Base-by-base conservation (phyloP, 2,888 invertebrate genomes). In the Phymatocera aterrima region DNA sequence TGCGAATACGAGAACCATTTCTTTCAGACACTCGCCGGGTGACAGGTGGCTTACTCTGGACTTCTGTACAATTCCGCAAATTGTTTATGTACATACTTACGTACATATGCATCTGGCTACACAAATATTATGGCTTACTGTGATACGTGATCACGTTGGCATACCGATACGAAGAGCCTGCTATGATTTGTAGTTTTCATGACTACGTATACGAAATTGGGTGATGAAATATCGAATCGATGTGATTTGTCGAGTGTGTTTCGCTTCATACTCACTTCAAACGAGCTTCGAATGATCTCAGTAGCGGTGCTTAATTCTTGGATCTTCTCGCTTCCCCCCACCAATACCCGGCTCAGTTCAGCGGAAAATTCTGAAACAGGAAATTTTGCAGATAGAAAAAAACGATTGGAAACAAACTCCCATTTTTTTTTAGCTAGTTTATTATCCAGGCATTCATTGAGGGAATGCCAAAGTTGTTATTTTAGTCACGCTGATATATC, bases 271-370 rank as follows among this genome's bases (percentile, higher is more conserved):
- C 83, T 83, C 79, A 83, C 84, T 77, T 82, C 83, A 77, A 78
- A 77, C n/a, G 79, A 77, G 70, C 81, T 82, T 34, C 80, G 80
- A 70, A 82, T 81, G 65, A 81, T 81, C 43, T 80, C 48, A 31
- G 82, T 80, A 24, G 83, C 83, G 65, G 84, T 80, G 46, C 81
- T 83, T 60, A 31, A 34, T 78, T 85, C 84, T 72, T 85, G 83
- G 18, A 85, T 81, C 48, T 83, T 83, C 65, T 84, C 81, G 75
- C 83, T 80, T 54, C 83, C 83, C 79, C 84, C 83, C 21, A 83
- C 83, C 72, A 86, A 82, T 24, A 85, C 84, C 21, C 85, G 85
- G 74, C 84, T 88, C 70, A 85, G 77, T 75, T 87, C 87, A 68
- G 85, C 64, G 8, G 87, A 84, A 80, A 85, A 83, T 86, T 88